Evolutionary conservation across 1,140 invertebrate species (phyloP).

Genomic region (Ditylenchus dipsaci): DNA sequence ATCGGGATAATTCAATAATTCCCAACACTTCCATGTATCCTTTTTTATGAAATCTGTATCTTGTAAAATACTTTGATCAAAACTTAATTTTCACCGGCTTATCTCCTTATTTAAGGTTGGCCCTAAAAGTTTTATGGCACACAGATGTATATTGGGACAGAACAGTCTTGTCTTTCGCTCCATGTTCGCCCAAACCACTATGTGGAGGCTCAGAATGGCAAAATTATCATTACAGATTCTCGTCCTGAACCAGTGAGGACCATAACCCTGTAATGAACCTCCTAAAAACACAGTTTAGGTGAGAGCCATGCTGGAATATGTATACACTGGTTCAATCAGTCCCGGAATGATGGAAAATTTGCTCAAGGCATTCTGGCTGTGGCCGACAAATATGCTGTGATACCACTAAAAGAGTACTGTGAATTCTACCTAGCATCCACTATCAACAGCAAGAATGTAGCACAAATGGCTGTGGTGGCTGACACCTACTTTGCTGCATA

Average conservation of each 20-base stretch:
- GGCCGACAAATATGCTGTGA: slow-evolving; percentile 53
- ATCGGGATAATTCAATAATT: no score
- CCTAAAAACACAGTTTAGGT: slow-evolving; percentile 48
- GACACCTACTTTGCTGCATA: slow-evolving; percentile 47
- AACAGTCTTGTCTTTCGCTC: slow-evolving; percentile 50
- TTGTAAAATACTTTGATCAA: no score
- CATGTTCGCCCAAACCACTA: slow-evolving; percentile 50
- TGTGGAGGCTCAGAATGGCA: slow-evolving; percentile 51
- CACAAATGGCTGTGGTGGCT: slow-evolving; percentile 44
- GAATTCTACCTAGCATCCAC: slow-evolving; percentile 42
- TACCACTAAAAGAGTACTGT: slow-evolving; percentile 51
- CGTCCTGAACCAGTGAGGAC: slow-evolving; percentile 43
- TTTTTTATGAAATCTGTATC: no score
- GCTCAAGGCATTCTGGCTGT: slow-evolving; percentile 45
- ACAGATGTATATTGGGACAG: slow-evolving; percentile 54
- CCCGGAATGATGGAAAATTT: slow-evolving; percentile 29
- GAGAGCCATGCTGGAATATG: slow-evolving; percentile 50
- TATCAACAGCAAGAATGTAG: slow-evolving; percentile 40
- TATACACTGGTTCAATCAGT: slow-evolving; percentile 44
- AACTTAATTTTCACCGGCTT: no score
- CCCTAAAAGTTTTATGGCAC: slow-evolving; percentile 44
- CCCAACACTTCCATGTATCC: no score
- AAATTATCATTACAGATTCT: slow-evolving; percentile 47
- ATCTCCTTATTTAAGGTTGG: slow-evolving; percentile 39
- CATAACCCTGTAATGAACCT: slow-evolving; percentile 9